These are phyloP conservation scores for Heteropelma amictum DNA, from an alignment of 2,888 invertebrate species.

Conservation along the genomic window DNA sequence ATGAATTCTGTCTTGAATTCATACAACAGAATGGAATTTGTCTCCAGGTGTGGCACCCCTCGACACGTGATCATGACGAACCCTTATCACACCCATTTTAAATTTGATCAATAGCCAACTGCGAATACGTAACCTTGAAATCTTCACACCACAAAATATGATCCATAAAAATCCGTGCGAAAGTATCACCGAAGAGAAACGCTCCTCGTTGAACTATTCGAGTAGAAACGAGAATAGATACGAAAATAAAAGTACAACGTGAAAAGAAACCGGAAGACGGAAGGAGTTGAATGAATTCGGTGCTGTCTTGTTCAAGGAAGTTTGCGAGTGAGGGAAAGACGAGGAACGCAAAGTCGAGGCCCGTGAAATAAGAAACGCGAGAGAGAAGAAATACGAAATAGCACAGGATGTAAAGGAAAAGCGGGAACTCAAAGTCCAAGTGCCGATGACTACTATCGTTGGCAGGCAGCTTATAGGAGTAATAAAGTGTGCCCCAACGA, in stretches of 20 bases:
- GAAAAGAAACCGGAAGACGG: not conserved
- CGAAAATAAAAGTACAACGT: not conserved
- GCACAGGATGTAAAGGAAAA: conserved; percentile 31
- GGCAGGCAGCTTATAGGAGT: conserved; percentile 61
- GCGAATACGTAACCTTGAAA: not conserved
- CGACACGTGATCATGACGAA: too few species aligned
- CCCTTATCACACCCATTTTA: too few species aligned
- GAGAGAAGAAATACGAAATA: conserved; percentile 18
- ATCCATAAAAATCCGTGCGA: not conserved
- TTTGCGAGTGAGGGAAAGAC: conserved; percentile 17
- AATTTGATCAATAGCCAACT: too few species aligned
- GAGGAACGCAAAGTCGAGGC: not conserved
- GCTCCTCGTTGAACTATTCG: not conserved
- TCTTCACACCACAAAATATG: too few species aligned
- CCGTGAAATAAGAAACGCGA: conserved; percentile 10
- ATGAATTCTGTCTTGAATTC: too few species aligned
- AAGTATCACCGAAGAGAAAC: not conserved
- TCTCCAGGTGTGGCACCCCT: too few species aligned
- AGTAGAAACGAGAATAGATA: not conserved
- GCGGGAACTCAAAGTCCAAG: conserved; percentile 27
- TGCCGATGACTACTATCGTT: conserved; percentile 58
- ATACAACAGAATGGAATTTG: too few species aligned
- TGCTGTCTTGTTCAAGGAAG: not conserved
- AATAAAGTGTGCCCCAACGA: conserved; percentile 75
- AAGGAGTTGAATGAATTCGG: conserved; percentile 10